Conservation (phyloP, 2,888 invertebrate species). For the Drepanosiphum platanoidis region DNA sequence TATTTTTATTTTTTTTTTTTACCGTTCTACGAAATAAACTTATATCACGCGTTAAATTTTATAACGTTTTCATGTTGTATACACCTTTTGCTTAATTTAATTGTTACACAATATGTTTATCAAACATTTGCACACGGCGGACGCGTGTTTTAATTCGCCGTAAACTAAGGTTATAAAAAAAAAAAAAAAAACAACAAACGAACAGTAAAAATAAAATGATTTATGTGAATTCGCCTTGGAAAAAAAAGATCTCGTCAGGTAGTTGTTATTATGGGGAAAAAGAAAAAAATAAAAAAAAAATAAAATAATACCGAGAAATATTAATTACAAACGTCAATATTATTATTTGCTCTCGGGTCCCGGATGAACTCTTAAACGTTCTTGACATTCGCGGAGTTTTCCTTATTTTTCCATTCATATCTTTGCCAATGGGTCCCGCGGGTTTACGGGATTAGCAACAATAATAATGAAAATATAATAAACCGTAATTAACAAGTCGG, state of each 20-base stretch:
- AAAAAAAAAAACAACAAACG: too few relatives aligned
- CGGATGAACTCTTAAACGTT: constrained; percentile 10
- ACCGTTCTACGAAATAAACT: neutral
- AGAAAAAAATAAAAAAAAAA: too few relatives aligned
- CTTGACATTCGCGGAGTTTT: constrained; percentile 21
- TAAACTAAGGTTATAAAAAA: constrained; percentile 10
- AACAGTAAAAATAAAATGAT: neutral
- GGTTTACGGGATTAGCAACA: constrained; percentile 53
- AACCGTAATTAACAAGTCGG: constrained; percentile 59
- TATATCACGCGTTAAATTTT: neutral
- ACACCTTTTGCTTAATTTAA: neutral
- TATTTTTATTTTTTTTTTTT: neutral
- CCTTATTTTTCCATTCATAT: constrained; percentile 16
- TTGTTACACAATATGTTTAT: neutral
- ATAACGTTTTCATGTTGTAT: neutral
- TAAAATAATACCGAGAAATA: neutral
- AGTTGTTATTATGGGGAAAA: too few relatives aligned
- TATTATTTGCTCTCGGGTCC: constrained; percentile 33
- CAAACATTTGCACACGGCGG: neutral
- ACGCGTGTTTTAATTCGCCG: constrained; percentile 34
- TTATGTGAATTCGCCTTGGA: neutral
- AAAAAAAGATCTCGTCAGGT: neutral
- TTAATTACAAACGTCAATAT: constrained; percentile 38
- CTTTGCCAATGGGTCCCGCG: constrained; percentile 37
- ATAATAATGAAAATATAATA: constrained; percentile 62